phyloP scores from a whole-genome alignment of 2,888 invertebrate genomes.

The Scaptomyza flava region DNA sequence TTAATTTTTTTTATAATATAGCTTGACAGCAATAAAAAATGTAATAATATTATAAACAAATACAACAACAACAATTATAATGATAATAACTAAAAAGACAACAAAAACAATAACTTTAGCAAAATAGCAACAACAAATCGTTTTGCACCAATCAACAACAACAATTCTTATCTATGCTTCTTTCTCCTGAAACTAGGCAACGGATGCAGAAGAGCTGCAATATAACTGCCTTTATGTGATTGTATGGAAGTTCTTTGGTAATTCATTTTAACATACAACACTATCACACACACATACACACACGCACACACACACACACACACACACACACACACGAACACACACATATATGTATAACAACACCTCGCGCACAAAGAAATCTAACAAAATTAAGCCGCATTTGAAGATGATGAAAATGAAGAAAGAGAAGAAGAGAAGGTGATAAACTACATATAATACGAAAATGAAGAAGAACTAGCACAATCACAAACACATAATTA shows the following conservation, averaged over 20 bases:
- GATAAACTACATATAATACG: conserved; percentile 1
- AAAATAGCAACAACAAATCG: conserved; percentile 25
- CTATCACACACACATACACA: conserved; percentile 9
- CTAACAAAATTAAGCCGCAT: conserved; percentile 4
- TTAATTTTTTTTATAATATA: conserved; percentile 29
- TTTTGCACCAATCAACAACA: conserved; percentile 32
- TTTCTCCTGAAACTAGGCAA: conserved; percentile 71
- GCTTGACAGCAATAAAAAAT: conserved; percentile 37
- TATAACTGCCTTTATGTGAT: conserved; percentile 90
- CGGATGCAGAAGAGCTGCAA: conserved; percentile 85
- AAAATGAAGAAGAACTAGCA: conserved; percentile 30
- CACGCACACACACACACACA: conserved; percentile 14
- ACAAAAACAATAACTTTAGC: conserved; percentile 26
- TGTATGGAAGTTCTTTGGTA: conserved; percentile 89
- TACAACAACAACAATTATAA: conserved; percentile 26
- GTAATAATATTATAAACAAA: conserved; percentile 24
- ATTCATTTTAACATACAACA: conserved; percentile 79
- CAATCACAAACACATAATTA: conserved; percentile 19
- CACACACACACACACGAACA: conserved; percentile 10
- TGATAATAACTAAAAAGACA: conserved; percentile 14
- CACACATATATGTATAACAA: background rate
- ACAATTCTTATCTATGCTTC: conserved; percentile 62
- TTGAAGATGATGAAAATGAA: conserved; percentile 6
- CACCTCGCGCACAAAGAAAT: conserved; percentile 9
- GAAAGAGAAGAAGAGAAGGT: conserved; percentile 14